Evolutionary conservation across 2,797 vertebrate genomes (phyloP), one percentile per base, ranked within the genome.

Genomic region (Chelon labrosus): DNA sequence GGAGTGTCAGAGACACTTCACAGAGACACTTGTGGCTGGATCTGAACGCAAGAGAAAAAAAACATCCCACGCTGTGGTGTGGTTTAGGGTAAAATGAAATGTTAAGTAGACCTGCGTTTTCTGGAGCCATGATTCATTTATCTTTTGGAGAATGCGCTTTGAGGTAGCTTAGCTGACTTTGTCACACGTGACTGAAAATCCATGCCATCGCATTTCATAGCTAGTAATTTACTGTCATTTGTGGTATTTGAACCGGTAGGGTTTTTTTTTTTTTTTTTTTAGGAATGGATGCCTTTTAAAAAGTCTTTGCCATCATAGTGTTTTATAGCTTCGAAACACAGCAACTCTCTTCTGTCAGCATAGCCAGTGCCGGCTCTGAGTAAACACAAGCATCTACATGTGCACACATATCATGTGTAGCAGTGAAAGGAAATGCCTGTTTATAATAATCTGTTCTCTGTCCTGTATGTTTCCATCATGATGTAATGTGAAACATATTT

Each of bases 401-500:
- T 49, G 39, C 4, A 2, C 51, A 19, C 22, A 19, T 37, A 17
- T 4, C n/a, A 46, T 49, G 5, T 63, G 9, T 37, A 20, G 25
- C 10, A 50, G 25, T n/a, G 35, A 62, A 49, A 54, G 44, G 52
- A 65, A 80, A 41, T 8, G 5, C 25, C 20, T 39, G 52, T 53
- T 37, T 41, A 10, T n/a, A 31, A 17, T 52, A 4, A 46, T 56
- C 35, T 85, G 58, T 65, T 49, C 58, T 67, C 22, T 69, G 11
- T 27, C 53, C 47, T 44, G 13, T 54, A 57, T 27, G 41, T 72
- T 75, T 58, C 62, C 19, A 10, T 63, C 41, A 73, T 73, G 41
- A 58, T 5, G 39, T 38, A 27, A 47, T 59, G 46, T 55, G 20
- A 65, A 41, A 12, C 12, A 39, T 50, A 9, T 39, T 35, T 20